Percentiles rank a stretch among this genome's conserved stretches.
Conservation (phyloP, 2,888 invertebrate species). For the Eilema sororculum region DNA sequence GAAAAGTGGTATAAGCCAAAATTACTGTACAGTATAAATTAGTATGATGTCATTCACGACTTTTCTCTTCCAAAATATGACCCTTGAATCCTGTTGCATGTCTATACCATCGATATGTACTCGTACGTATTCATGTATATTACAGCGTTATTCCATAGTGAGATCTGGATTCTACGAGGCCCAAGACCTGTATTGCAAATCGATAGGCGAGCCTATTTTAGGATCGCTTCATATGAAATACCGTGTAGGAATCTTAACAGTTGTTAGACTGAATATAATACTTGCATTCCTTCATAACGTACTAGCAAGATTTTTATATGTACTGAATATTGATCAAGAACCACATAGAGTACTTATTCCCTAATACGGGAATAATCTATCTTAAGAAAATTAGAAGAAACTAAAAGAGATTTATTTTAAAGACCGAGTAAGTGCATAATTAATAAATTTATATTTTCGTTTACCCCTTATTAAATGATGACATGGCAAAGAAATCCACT, state of each 20-base stretch:
- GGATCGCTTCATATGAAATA: neutral
- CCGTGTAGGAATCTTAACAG: neutral
- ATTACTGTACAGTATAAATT: no score
- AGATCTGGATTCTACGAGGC: neutral
- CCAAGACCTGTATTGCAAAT: neutral
- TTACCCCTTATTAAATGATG: no score
- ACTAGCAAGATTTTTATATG: neutral
- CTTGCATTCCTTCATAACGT: neutral
- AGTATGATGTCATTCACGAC: no score
- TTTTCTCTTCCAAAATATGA: no score
- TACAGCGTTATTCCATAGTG: neutral
- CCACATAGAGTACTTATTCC: neutral
- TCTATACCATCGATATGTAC: no score
- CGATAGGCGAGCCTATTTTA: neutral
- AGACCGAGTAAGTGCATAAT: no score
- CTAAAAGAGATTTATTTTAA: neutral
- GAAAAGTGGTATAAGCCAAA: no score
- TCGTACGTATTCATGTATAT: no score
- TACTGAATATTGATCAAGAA: neutral
- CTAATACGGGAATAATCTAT: neutral
- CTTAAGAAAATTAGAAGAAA: neutral
- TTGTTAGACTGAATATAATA: neutral
- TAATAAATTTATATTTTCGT: no score
- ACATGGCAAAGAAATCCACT: no score
- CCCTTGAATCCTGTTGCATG: neutral